phyloP scores from a whole-genome alignment of 2,797 vertebrate genomes.

The Schizopygopsis malacanthus region DNA sequence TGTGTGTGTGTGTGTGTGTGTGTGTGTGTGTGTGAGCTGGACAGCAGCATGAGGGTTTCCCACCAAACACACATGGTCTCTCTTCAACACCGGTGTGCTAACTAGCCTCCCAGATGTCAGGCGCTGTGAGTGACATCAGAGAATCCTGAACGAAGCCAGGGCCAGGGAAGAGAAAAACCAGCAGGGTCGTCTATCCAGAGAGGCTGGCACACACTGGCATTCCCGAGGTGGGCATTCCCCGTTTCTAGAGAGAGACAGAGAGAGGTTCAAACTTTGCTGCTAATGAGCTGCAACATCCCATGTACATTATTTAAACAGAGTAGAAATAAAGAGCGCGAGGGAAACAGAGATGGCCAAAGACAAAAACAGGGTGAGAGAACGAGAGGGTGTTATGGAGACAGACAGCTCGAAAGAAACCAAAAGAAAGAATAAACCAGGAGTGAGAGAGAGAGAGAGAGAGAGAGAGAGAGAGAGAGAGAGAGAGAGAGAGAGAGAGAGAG shows the following conservation, averaged over 20 bases:
- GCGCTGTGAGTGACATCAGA: conserved; percentile 32
- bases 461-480: not conserved
- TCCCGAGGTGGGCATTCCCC: conserved; percentile 46
- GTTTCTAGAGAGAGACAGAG: conserved; percentile 32
- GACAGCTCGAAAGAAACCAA: conserved; percentile 31
- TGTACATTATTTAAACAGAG: conserved; percentile 49
- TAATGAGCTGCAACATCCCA: conserved; percentile 45
- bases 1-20: conserved; percentile 1
- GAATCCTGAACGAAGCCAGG: conserved; percentile 11
- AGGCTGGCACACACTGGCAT: conserved; percentile 42
- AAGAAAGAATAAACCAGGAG: conserved; percentile 9
- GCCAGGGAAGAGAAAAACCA: conserved; percentile 38
- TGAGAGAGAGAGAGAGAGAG: no score
- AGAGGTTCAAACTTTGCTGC: not conserved
- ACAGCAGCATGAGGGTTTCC: conserved; percentile 34
- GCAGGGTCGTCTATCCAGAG: conserved; percentile 36
- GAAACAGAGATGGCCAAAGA: conserved; percentile 13
- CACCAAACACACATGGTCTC: conserved; percentile 25
- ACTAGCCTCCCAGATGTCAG: conserved; percentile 44
- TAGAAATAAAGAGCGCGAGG: conserved; percentile 8
- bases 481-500: conserved; percentile 66
- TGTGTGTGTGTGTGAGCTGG: not conserved
- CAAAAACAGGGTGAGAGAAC: conserved; percentile 20
- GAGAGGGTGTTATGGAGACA: conserved; percentile 33
- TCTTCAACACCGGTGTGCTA: conserved; percentile 27